Conservation (phyloP, 2,113 vertebrate genomes). For the Murina feae region DNA sequence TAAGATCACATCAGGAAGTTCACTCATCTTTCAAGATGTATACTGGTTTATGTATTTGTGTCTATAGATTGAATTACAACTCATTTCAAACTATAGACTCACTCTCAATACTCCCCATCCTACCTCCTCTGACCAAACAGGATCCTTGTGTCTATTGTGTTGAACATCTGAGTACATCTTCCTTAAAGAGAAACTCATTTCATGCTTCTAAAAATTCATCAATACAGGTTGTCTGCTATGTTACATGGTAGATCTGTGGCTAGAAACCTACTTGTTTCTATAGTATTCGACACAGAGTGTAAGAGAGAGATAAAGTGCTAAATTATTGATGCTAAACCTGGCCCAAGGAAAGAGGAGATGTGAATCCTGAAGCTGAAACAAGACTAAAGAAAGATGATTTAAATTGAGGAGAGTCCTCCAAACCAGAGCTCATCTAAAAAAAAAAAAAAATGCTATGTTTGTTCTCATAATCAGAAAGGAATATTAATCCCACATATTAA, state of each 20-base stretch:
- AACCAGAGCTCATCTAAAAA: background rate
- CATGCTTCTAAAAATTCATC: background rate
- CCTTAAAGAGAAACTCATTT: background rate
- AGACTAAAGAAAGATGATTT: background rate
- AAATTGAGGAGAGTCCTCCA: background rate
- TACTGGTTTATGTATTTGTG: background rate
- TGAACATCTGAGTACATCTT: background rate
- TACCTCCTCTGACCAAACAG: background rate
- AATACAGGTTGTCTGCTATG: background rate
- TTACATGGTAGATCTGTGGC: background rate
- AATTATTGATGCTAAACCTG: background rate
- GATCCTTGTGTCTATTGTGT: background rate
- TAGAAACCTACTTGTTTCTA: background rate
- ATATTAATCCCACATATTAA: background rate
- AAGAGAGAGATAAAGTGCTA: background rate
- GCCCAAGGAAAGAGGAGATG: background rate
- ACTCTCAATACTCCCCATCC: background rate
- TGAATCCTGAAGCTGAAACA: background rate
- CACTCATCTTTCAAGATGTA: background rate
- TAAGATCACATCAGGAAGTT: background rate
- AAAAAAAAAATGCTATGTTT: conserved; percentile 3
- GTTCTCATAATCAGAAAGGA: background rate
- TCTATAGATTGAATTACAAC: background rate
- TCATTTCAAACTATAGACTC: background rate
- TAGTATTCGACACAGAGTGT: background rate